Percentiles rank a stretch among this genome's conserved stretches.
phyloP scores from a whole-genome alignment of 2,888 invertebrate genomes.

The Acanthoscelides obtectus region DNA sequence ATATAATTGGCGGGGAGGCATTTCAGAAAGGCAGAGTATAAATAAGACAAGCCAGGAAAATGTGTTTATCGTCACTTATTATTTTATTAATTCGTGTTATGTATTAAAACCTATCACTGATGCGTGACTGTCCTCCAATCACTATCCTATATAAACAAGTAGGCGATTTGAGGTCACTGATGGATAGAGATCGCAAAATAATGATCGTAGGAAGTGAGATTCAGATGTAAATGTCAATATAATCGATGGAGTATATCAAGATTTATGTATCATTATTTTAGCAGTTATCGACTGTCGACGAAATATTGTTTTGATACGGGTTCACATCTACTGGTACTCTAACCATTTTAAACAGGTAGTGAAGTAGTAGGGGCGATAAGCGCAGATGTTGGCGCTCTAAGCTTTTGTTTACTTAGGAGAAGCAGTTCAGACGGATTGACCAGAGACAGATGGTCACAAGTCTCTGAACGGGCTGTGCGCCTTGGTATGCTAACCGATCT shows the following conservation, averaged over 20 bases:
- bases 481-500: too few relatives aligned
- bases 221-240: neutral
- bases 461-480: too few relatives aligned
- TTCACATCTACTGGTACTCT: neutral
- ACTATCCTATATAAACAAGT: neutral
- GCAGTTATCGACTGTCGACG: neutral
- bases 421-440: too few relatives aligned
- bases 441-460: too few relatives aligned
- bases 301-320: neutral
- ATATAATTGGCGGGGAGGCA: too few relatives aligned
- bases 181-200: neutral
- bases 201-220: neutral
- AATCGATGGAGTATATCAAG: neutral
- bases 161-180: neutral
- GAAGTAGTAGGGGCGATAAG: neutral
- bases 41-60: too few relatives aligned
- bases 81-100: too few relatives aligned
- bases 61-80: too few relatives aligned
- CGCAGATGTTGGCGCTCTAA: neutral
- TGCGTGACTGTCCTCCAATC: neutral
- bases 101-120: neutral
- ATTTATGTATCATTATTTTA: neutral
- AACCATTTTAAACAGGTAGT: neutral
- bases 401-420: too few relatives aligned
- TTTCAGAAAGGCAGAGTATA: too few relatives aligned